A percentile compares a stretch with the other conserved stretches of the same genome.
Evolutionary conservation across 2,113 vertebrate species (phyloP).

Genomic region (Xyliphius kryptos): DNA sequence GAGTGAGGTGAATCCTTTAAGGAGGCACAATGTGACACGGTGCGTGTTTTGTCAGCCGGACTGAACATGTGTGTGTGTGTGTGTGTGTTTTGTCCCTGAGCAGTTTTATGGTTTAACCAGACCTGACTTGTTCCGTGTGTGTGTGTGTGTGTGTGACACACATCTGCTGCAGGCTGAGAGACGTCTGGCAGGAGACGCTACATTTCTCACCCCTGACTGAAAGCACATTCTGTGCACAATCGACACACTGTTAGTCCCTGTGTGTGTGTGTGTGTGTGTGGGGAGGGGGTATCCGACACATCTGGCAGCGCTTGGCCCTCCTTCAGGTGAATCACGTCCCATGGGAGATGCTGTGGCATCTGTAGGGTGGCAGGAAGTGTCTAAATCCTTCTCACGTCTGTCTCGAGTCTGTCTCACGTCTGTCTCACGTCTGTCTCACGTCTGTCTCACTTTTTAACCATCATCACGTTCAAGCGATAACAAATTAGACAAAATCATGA

Average conservation of each 20-base stretch:
- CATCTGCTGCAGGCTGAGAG: slow-evolving; percentile 83
- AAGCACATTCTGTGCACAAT: slow-evolving; percentile 93
- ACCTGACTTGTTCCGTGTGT: slow-evolving; percentile 84
- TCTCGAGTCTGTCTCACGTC: too few species aligned
- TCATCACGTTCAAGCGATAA: too few species aligned
- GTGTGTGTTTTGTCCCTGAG: slow-evolving; percentile 58
- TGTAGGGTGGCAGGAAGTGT: slow-evolving; percentile 88
- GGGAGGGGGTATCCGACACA: slow-evolving; percentile 94
- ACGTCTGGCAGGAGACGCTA: slow-evolving; percentile 89
- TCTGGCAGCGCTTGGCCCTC: slow-evolving; percentile 87
- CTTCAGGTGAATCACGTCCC: slow-evolving; percentile 93
- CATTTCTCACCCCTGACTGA: slow-evolving; percentile 96
- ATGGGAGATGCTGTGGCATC: slow-evolving; percentile 86
- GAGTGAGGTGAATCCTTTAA: too few species aligned
- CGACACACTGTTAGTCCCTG: slow-evolving; percentile 83
- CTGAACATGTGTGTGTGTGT: slow-evolving; percentile 15
- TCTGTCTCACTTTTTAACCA: too few species aligned
- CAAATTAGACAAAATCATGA: too few species aligned
- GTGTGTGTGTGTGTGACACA: too few species aligned
- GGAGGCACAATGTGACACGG: too few species aligned
- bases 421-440: too few species aligned
- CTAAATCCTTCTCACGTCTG: too few species aligned
- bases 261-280: slow-evolving; percentile 52
- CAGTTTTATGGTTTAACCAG: slow-evolving; percentile 78
- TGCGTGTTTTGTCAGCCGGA: too few species aligned